Percentiles rank a stretch among this genome's conserved stretches.
These are phyloP conservation scores for Autographa gamma DNA, from an alignment of 2,888 invertebrate species.

Conservation along the genomic window DNA sequence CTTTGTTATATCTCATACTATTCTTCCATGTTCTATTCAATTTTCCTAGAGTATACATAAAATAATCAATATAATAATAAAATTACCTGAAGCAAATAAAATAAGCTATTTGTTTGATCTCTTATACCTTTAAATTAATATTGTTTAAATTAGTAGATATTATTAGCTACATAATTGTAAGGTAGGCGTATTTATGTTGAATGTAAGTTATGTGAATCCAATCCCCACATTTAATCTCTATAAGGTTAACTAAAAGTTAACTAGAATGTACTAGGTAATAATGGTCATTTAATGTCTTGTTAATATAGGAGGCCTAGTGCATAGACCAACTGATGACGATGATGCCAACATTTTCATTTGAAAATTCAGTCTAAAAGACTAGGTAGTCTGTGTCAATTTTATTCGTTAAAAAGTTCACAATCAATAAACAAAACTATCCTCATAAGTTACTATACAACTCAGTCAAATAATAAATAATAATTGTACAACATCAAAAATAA, in stretches of 20 bases:
- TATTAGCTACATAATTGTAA: slow-evolving; percentile 30
- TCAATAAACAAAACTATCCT: too few relatives aligned
- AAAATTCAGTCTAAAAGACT: slow-evolving; percentile 58
- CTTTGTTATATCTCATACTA: slow-evolving; percentile 38
- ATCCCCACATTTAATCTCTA: slow-evolving; percentile 41
- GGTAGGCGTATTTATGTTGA: slow-evolving; percentile 29
- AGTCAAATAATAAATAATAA: too few relatives aligned
- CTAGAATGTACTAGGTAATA: slow-evolving; percentile 54
- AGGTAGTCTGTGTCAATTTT: slow-evolving; percentile 10
- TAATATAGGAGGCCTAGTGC: slow-evolving; percentile 47
- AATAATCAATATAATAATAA: slow-evolving; percentile 21
- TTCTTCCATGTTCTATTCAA: slow-evolving; percentile 30
- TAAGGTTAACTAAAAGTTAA: slow-evolving; percentile 59
- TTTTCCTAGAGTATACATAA: slow-evolving; percentile 21
- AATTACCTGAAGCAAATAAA: slow-evolving; percentile 21
- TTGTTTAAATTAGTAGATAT: slow-evolving; percentile 44
- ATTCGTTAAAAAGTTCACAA: neutral
- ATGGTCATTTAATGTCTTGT: slow-evolving; percentile 50
- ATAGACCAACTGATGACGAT: slow-evolving; percentile 26
- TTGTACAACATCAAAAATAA: neutral
- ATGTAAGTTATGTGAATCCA: slow-evolving; percentile 40
- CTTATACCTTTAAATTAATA: slow-evolving; percentile 46
- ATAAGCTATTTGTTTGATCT: slow-evolving; percentile 39
- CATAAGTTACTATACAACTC: too few relatives aligned
- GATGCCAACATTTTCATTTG: slow-evolving; percentile 37